Evolutionary conservation across 2,888 invertebrate genomes (phyloP).

Genomic region (Villa cingulata): DNA sequence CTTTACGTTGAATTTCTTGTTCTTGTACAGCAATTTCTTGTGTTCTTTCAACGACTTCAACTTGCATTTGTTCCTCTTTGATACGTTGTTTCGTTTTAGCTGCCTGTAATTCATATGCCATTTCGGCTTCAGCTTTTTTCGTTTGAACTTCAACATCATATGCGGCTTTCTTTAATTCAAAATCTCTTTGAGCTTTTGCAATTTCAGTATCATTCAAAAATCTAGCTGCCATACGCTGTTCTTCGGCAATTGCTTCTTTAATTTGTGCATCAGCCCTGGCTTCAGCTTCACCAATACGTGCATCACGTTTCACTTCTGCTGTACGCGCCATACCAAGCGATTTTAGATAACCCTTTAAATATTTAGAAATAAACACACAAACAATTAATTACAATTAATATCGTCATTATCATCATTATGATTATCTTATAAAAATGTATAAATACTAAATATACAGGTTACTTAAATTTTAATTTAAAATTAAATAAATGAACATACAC

Average conservation of each 20-base stretch:
- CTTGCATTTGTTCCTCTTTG: slow-evolving; percentile 96
- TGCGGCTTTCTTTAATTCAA: slow-evolving; percentile 91
- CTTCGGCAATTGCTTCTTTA: slow-evolving; percentile 91
- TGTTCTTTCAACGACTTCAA: slow-evolving; percentile 76
- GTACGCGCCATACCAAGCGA: slow-evolving; percentile 91
- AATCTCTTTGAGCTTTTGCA: slow-evolving; percentile 91
- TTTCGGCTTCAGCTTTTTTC: slow-evolving; percentile 72
- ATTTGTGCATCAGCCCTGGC: slow-evolving; percentile 56
- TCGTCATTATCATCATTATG: too few relatives aligned
- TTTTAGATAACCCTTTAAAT: slow-evolving; percentile 69
- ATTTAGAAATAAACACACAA: too few relatives aligned
- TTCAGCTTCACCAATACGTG: slow-evolving; percentile 93
- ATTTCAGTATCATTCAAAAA: slow-evolving; percentile 95
- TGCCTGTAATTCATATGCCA: slow-evolving; percentile 86
- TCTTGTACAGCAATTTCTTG: slow-evolving; percentile 93
- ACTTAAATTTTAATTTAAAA: too few relatives aligned
- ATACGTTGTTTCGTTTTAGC: slow-evolving; percentile 92
- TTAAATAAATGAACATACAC: too few relatives aligned
- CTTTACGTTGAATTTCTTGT: slow-evolving; percentile 85
- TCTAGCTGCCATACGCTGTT: slow-evolving; percentile 87
- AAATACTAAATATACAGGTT: too few relatives aligned
- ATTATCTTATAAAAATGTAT: too few relatives aligned
- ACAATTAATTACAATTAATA: too few relatives aligned
- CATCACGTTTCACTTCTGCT: slow-evolving; percentile 89
- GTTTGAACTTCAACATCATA: slow-evolving; percentile 96